Evolutionary conservation across 2,113 vertebrate genomes (phyloP).

Genomic region (Varanus komodoensis): DNA sequence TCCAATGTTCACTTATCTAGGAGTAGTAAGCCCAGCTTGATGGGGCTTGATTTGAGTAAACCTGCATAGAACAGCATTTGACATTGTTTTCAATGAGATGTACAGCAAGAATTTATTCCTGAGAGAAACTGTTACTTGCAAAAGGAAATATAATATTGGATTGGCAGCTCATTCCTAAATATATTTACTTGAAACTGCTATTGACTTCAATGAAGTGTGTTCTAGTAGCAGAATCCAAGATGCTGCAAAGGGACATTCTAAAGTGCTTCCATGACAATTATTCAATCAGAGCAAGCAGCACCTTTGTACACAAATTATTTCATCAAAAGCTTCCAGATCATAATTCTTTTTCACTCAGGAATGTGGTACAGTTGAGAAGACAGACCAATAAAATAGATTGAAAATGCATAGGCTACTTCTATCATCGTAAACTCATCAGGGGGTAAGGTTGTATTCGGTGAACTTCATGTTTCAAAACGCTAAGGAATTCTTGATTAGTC

Average conservation of each 20-base stretch:
- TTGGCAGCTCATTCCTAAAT: background rate
- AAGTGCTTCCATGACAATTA: constrained; percentile 31
- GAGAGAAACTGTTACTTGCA: constrained; percentile 50
- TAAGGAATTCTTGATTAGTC: constrained; percentile 2
- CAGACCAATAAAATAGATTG: background rate
- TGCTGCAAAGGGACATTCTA: constrained; percentile 1
- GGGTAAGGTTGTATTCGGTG: constrained; percentile 32
- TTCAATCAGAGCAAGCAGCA: constrained; percentile 50
- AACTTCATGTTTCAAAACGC: background rate
- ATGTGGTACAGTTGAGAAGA: constrained; percentile 27
- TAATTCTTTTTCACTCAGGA: constrained; percentile 55
- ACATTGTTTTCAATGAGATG: background rate
- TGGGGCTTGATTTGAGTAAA: background rate
- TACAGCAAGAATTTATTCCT: constrained; percentile 31
- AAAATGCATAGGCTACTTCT: background rate
- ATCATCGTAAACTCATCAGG: constrained; percentile 24
- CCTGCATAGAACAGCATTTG: background rate
- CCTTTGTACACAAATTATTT: constrained; percentile 49
- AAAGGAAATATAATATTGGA: constrained; percentile 39
- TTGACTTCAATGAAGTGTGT: background rate
- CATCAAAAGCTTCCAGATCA: constrained; percentile 29
- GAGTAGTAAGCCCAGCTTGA: background rate
- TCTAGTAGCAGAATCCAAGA: background rate
- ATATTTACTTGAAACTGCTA: background rate
- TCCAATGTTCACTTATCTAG: background rate